A percentile compares a stretch with the other conserved stretches of the same genome.
phyloP scores from a whole-genome alignment of 2,113 vertebrate species.

The Grammomys surdaster region DNA sequence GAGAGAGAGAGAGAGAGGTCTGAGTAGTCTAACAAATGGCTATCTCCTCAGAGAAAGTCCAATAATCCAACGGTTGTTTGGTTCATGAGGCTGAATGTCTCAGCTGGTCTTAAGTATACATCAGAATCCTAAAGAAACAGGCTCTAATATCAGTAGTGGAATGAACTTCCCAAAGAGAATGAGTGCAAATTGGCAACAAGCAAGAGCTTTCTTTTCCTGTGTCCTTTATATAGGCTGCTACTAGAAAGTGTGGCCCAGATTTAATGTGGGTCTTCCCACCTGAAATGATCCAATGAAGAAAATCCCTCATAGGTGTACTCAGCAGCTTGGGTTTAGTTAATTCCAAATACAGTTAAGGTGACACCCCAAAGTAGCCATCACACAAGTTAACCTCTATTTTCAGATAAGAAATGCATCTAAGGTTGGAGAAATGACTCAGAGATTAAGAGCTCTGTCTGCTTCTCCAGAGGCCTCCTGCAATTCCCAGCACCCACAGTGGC shows the following conservation, averaged over 20 bases:
- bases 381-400: constrained; percentile 8
- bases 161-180: not conserved
- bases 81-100: not conserved
- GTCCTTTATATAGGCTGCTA: not conserved
- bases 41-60: not conserved
- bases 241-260: not conserved
- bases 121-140: not conserved
- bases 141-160: not conserved
- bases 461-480: not conserved
- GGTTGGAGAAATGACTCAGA: not conserved
- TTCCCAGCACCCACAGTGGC: not conserved
- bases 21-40: not conserved
- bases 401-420: not conserved
- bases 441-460: not conserved
- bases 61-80: not conserved
- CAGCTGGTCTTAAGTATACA: not conserved
- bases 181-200: not conserved
- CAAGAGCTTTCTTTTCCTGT: not conserved
- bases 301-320: not conserved
- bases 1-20: no score
- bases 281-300: not conserved
- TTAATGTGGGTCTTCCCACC: not conserved
- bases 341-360: not conserved
- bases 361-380: not conserved
- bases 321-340: not conserved